Percentiles rank a stretch among this genome's conserved stretches.
phyloP scores from a whole-genome alignment of 2,797 vertebrate genomes.

The Karalla daura region DNA sequence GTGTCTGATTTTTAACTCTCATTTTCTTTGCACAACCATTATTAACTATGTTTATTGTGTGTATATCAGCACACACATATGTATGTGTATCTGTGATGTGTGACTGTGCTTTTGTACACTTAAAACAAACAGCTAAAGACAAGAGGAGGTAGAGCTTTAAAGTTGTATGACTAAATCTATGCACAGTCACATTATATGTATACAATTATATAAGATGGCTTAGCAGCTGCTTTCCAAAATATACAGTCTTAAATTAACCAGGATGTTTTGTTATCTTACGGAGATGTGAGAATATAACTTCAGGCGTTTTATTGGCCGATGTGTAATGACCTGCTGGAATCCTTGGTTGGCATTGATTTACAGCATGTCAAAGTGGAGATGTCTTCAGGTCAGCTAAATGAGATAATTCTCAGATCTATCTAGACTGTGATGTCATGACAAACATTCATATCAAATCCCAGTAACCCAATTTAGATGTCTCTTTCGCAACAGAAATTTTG shows the following conservation, averaged over 20 bases:
- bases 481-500: background rate
- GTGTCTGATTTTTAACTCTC: slow-evolving; percentile 83
- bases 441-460: background rate
- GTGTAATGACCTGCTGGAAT: background rate
- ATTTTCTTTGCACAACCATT: slow-evolving; percentile 83
- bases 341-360: background rate
- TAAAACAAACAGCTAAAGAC: slow-evolving; percentile 46
- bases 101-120: slow-evolving; percentile 11
- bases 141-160: slow-evolving; percentile 34
- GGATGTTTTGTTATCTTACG: slow-evolving; percentile 22
- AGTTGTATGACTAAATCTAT: slow-evolving; percentile 35
- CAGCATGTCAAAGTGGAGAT: background rate
- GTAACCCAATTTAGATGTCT: background rate
- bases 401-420: background rate
- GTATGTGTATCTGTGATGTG: background rate
- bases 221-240: background rate
- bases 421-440: background rate
- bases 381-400: background rate
- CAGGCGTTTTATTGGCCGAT: background rate
- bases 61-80: background rate
- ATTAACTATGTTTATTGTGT: slow-evolving; percentile 28
- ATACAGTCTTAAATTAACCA: background rate
- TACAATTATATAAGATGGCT: slow-evolving; percentile 32
- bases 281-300: background rate
- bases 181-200: slow-evolving; percentile 33